Percentiles rank a stretch among this genome's conserved stretches.
Evolutionary conservation across 2,797 vertebrate species (phyloP).

Genomic region (Poeciliopsis turneri): DNA sequence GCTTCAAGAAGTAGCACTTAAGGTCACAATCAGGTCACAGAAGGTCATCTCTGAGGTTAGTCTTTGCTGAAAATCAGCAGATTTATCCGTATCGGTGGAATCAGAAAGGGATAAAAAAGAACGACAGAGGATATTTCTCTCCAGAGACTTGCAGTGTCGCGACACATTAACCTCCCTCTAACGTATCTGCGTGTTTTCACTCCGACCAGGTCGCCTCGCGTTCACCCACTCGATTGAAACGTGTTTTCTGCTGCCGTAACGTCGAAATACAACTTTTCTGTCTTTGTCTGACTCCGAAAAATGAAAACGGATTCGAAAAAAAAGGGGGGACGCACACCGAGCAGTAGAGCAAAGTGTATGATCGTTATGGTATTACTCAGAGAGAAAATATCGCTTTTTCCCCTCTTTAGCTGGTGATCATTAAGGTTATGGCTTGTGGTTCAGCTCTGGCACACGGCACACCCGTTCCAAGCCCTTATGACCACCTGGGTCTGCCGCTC

Average conservation of each 20-base stretch:
- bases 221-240: background rate
- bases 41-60: background rate
- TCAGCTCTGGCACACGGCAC: background rate
- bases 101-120: background rate
- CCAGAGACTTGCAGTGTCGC: background rate
- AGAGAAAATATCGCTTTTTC: background rate
- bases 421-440: background rate
- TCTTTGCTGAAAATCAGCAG: background rate
- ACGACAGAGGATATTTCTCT: background rate
- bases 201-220: background rate
- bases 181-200: background rate
- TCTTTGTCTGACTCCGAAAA: background rate
- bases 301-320: background rate
- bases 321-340: background rate
- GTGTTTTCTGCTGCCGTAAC: background rate
- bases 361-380: background rate
- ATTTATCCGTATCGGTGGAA: background rate
- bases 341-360: background rate
- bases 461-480: background rate
- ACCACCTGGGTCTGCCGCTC: constrained; percentile 1
- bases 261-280: background rate
- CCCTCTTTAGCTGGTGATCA: background rate
- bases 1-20: background rate
- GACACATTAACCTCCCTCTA: background rate
- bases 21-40: background rate